Base-by-base conservation (phyloP, 2,113 vertebrate genomes). In the Fulica atra region DNA sequence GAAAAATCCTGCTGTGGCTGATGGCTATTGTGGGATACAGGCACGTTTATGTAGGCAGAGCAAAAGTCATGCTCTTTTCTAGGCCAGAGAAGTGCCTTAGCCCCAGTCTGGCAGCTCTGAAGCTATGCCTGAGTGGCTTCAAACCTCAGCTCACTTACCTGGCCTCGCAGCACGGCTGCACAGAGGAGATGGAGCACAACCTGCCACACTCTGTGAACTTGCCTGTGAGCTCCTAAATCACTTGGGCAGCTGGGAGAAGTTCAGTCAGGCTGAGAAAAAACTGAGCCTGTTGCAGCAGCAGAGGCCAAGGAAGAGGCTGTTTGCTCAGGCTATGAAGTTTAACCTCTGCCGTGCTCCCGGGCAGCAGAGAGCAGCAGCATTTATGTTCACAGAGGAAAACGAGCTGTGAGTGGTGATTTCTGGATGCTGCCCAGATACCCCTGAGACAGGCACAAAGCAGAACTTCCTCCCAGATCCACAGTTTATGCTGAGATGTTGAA, bases 201-300 rank as follows among this genome's bases (percentile, higher is more conserved):
- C n/a, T 46, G n/a, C 86, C 73, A 81, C 59, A 28, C 89, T 73
- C 92, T 23, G 2, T 70, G 93, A 65, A 70, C 79, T 76, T 6
- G 56, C 69, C 71, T 54, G 46, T 18, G 73, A 89, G 94, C 88
- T 93, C 92, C 94, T 90, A 86, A 90, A 88, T 92, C 84, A 66
- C 88, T 35, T 38, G 51, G 84, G 81, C 73, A 80, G 79, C 92
- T 86, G n/a, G 54, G 79, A 69, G 64, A 86, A 94, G 50, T 91
- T 89, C 70, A 28, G 31, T 79, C 53, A 64, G 66, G 38, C 42
- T n/a, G 42, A 89, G 92, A 44, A 59, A 31, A 44, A 59, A 31
- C 65, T 3, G 33, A 89, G 57, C 40, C 48, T 76, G 89, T 74
- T 46, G 87, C 61, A 57, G 76, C 79, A 93, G 86, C 79, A 86